A percentile compares a stretch with the other conserved stretches of the same genome.
These are phyloP conservation scores for Patella caerulea DNA, from an alignment of 2,888 invertebrate species.

Conservation along the genomic window DNA sequence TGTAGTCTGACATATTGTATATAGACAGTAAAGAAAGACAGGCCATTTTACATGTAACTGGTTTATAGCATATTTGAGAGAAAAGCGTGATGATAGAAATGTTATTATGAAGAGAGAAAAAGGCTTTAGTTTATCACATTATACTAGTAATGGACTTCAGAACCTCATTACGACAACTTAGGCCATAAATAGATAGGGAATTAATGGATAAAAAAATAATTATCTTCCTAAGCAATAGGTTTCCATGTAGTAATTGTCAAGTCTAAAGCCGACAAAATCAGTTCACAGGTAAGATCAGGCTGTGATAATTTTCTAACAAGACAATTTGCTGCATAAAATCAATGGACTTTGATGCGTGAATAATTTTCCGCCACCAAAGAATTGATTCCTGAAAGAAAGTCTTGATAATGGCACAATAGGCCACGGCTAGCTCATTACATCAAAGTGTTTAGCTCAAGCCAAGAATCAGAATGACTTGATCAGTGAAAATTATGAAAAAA, in stretches of 20 bases:
- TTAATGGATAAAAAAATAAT: constrained; percentile 12
- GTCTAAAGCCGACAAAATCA: background rate
- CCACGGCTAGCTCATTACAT: no score
- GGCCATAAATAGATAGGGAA: constrained; percentile 5
- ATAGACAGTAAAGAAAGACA: no score
- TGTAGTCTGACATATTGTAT: no score
- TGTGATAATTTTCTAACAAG: constrained; percentile 1
- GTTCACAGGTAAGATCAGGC: background rate
- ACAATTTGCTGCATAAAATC: constrained; percentile 1
- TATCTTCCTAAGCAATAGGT: background rate
- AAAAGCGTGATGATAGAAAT: no score
- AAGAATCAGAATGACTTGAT: no score
- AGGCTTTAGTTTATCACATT: background rate
- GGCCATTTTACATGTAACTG: no score
- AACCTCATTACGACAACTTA: constrained; percentile 1
- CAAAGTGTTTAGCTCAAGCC: no score
- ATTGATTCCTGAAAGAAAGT: background rate
- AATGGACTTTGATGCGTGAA: background rate
- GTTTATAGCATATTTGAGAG: no score
- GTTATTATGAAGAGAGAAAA: no score
- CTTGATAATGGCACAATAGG: no score
- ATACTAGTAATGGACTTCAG: background rate
- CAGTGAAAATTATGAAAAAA: no score
- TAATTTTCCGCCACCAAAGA: background rate
- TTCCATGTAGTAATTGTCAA: background rate